Evolutionary conservation across 1,140 invertebrate species (phyloP).

Genomic region (Sinella curviseta): DNA sequence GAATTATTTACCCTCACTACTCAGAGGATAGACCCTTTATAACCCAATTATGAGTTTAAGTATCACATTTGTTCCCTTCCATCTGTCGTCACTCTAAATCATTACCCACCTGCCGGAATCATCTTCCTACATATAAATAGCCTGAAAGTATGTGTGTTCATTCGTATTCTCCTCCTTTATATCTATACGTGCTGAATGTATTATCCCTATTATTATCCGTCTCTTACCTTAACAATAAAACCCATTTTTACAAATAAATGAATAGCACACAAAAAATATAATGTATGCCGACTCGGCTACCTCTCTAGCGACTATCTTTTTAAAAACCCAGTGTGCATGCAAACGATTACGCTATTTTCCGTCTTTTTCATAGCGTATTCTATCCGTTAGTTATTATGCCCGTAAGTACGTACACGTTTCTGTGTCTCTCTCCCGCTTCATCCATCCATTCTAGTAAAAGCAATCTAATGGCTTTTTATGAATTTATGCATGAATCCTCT

Average conservation of each 20-base stretch:
- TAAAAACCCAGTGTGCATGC: neutral
- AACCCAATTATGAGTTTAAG: conserved; percentile 26
- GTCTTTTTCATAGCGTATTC: too few species aligned
- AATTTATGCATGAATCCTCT: neutral
- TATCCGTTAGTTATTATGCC: too few species aligned
- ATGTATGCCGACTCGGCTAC: too few species aligned
- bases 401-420: too few species aligned
- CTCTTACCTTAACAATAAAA: too few species aligned
- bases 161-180: too few species aligned
- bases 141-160: neutral
- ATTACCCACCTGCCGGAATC: conserved; percentile 26
- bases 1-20: conserved; percentile 15
- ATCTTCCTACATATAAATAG: neutral
- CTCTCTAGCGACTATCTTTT: neutral
- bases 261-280: neutral
- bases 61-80: conserved; percentile 26
- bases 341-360: neutral
- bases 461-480: neutral
- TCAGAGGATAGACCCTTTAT: neutral
- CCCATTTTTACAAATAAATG: too few species aligned
- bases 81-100: conserved; percentile 26
- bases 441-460: neutral
- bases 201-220: too few species aligned
- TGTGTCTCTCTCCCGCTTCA: neutral
- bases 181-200: too few species aligned